These are phyloP conservation scores for Philopedon plagiatum DNA, from an alignment of 2,888 invertebrate genomes.

Conservation along the genomic window DNA sequence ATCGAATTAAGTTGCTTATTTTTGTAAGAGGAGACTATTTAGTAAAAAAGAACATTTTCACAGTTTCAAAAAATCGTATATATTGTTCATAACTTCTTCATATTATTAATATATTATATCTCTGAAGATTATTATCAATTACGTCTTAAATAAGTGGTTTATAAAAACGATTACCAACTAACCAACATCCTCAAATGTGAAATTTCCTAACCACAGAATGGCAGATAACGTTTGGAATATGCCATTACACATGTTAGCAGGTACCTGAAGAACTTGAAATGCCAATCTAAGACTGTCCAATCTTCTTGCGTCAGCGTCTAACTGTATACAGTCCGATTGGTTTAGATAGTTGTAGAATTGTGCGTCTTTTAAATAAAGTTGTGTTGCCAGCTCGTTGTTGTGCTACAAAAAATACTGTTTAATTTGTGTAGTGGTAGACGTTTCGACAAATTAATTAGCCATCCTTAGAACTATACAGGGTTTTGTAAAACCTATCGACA, in stretches of 20 bases:
- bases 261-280: slow-evolving; percentile 90
- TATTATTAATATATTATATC: too few species aligned
- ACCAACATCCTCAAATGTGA: slow-evolving; percentile 84
- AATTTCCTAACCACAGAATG: slow-evolving; percentile 92
- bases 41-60: too few species aligned
- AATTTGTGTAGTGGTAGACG: too few species aligned
- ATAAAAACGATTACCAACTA: slow-evolving; percentile 9
- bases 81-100: too few species aligned
- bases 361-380: slow-evolving; percentile 81
- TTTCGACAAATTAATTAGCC: too few species aligned
- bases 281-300: slow-evolving; percentile 90
- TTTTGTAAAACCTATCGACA: too few species aligned
- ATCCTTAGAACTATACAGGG: too few species aligned
- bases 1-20: too few species aligned
- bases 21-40: too few species aligned
- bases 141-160: background rate
- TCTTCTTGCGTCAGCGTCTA: slow-evolving; percentile 80
- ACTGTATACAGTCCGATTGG: slow-evolving; percentile 81
- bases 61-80: too few species aligned
- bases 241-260: slow-evolving; percentile 88
- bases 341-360: slow-evolving; percentile 87
- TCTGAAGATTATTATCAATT: too few species aligned
- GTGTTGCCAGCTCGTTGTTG: slow-evolving; percentile 82
- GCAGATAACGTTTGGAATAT: slow-evolving; percentile 91
- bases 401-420: slow-evolving; percentile 67